Percentiles rank a stretch among this genome's conserved stretches.
These are phyloP conservation scores for Petrocephalus zakoni DNA, from an alignment of 2,113 vertebrate genomes.

Conservation along the genomic window DNA sequence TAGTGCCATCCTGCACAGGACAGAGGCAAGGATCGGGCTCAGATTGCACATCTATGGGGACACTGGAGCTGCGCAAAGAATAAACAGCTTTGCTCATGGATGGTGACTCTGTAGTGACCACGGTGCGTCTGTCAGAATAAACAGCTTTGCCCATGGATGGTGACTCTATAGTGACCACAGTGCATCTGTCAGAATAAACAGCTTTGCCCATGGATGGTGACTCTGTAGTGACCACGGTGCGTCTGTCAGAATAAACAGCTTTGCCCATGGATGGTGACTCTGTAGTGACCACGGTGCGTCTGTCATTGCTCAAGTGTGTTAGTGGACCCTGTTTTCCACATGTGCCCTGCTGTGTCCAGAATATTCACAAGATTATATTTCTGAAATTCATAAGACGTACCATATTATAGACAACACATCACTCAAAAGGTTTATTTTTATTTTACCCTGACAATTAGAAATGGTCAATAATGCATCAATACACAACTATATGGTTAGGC, in stretches of 20 bases:
- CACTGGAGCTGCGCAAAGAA: neutral
- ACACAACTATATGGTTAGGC: neutral
- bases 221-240: neutral
- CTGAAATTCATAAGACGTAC: neutral
- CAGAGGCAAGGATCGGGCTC: slow-evolving; percentile 46
- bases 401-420: no score
- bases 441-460: no score
- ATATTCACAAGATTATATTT: neutral
- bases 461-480: neutral
- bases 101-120: neutral
- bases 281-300: neutral
- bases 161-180: neutral
- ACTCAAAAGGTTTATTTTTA: no score
- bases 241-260: no score
- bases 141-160: no score
- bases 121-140: neutral
- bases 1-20: slow-evolving; percentile 92
- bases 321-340: neutral
- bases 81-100: neutral
- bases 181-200: neutral
- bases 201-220: no score
- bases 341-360: neutral
- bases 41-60: slow-evolving; percentile 33
- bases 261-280: neutral
- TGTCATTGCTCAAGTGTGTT: neutral